Evolutionary conservation across 1,140 invertebrate species (phyloP), one percentile per base, ranked within the genome.

Genomic region (Diachasmimorpha longicaudata): DNA sequence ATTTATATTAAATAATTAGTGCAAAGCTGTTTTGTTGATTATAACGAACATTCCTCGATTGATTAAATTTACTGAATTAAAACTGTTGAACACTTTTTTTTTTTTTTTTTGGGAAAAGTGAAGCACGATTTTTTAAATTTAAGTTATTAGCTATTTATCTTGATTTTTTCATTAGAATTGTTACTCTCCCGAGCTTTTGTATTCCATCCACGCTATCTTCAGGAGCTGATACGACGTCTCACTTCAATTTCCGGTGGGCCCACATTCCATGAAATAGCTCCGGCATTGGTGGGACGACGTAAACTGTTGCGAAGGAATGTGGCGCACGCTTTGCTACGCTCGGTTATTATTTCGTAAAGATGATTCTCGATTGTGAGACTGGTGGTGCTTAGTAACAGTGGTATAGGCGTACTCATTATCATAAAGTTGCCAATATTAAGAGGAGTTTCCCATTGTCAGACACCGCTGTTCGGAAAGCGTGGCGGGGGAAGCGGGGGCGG

Each of bases 401-500:
- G 87, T 81, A 90, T 84, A 70, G 87, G 88, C 75, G 85, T 81
- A 71, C 86, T 87, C 77, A 87, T 83, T 76, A 87, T 89, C 81
- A 88, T 83, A 80, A 88, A 81, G 77, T 84, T 88, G 81, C 83
- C 82, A 83, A 89, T 89, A 86, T 90, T 90, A 87, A 90, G 90
- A 87, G 81, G 84, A 87, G 85, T 89, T 90, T 90, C 91, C 92
- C 91, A 92, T 90, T 92, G 92, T 93, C 92, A 93, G 89, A 93
- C 92, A 89, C 91, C 92, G 88, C 90, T 90, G 87, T 90, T 90
- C 81, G 91, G 92, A 90, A 92, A 92, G 85, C 92, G 91, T 87
- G 92, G 92, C 85, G 91, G 92, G 79, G 92, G 92, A 88, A 93
- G 91, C 85, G 92, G 92, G 81, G 92, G 92, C 84, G 91, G 92